These are phyloP conservation scores for Mesorhabditis spiculigera DNA, from an alignment of 2,888 invertebrate species.

Conservation along the genomic window DNA sequence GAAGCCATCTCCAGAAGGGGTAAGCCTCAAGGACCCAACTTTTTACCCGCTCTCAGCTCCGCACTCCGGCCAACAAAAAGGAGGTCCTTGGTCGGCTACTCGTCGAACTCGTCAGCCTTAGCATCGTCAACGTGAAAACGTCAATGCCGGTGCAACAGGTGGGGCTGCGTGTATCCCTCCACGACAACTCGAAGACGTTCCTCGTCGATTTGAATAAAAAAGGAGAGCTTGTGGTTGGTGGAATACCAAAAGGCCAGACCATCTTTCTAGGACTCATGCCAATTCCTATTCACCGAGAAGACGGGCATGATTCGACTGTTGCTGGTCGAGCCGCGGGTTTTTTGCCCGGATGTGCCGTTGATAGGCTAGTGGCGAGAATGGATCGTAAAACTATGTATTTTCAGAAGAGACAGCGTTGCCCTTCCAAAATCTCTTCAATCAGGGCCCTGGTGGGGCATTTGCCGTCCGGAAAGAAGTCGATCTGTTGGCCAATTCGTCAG, in stretches of 20 bases:
- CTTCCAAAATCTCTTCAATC: too few relatives aligned
- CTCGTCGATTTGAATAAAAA: not conserved
- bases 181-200: not conserved
- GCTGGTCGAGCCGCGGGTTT: conserved; percentile 14
- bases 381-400: too few relatives aligned
- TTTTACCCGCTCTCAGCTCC: not conserved
- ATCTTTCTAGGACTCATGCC: conserved; percentile 13
- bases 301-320: conserved; percentile 11
- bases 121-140: not conserved
- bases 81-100: not conserved
- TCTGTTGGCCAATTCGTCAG: too few relatives aligned
- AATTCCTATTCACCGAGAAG: conserved; percentile 17
- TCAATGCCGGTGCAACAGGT: not conserved
- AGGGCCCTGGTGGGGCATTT: too few relatives aligned
- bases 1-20: not conserved
- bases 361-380: conserved; percentile 8
- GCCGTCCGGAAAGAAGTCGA: too few relatives aligned
- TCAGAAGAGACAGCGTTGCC: too few relatives aligned
- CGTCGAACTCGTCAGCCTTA: not conserved
- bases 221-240: conserved; percentile 7
- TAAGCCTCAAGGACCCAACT: not conserved
- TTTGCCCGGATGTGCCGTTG: conserved; percentile 19
- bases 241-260: not conserved
- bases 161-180: not conserved
- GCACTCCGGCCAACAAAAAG: not conserved